phyloP scores from a whole-genome alignment of 2,113 vertebrate genomes.

The Actenoides lindsayi region DNA sequence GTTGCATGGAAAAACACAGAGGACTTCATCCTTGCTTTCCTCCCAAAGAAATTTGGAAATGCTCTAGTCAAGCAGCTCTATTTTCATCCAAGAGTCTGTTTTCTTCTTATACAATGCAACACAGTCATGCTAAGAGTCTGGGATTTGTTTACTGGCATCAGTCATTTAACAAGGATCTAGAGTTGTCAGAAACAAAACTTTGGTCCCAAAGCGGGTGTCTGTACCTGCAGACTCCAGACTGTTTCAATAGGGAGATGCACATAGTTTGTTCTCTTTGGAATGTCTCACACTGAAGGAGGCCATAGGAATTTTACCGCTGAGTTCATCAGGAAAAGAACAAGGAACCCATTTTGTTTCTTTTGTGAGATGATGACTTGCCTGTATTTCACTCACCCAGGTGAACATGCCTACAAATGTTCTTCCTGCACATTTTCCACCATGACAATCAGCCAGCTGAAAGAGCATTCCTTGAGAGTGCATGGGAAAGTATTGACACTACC shows the following conservation, averaged over 20 bases:
- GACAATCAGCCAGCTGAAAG: slow-evolving; percentile 94
- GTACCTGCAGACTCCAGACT: neutral
- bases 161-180: neutral
- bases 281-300: neutral
- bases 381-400: slow-evolving; percentile 77
- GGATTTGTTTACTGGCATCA: neutral
- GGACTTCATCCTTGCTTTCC: neutral
- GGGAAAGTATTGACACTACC: slow-evolving; percentile 87
- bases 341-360: neutral
- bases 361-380: slow-evolving; percentile 40
- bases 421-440: slow-evolving; percentile 90
- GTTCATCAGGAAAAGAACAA: neutral
- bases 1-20: neutral
- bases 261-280: slow-evolving; percentile 3
- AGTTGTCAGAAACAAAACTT: neutral
- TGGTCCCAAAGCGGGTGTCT: neutral
- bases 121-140: neutral
- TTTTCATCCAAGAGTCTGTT: neutral
- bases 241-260: neutral
- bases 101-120: neutral
- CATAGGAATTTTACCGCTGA: slow-evolving; percentile 2
- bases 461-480: slow-evolving; percentile 89
- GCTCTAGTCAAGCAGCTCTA: neutral
- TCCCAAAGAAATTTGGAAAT: neutral
- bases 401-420: slow-evolving; percentile 91